Conservation (phyloP, 2,797 vertebrate species). For the Psittacula derbiana region DNA sequence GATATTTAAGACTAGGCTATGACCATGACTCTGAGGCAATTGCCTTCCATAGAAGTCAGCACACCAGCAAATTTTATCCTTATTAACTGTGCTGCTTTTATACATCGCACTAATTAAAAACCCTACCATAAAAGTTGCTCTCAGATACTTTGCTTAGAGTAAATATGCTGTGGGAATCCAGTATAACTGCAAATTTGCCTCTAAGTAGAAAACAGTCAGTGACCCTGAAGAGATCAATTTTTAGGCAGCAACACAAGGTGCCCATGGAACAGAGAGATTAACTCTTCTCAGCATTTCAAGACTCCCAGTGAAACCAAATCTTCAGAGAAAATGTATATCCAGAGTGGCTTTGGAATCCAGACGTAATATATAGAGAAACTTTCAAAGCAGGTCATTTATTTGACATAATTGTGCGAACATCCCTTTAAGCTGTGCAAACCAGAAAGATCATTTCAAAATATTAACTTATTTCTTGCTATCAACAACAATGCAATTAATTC, state of each 20-base stretch:
- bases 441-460: slow-evolving; percentile 71
- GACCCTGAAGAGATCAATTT: slow-evolving; percentile 61
- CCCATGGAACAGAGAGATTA: slow-evolving; percentile 30
- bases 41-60: slow-evolving; percentile 52
- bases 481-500: slow-evolving; percentile 78
- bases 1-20: slow-evolving; percentile 24
- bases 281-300: slow-evolving; percentile 42
- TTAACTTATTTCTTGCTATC: slow-evolving; percentile 73
- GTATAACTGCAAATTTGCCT: slow-evolving; percentile 39
- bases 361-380: slow-evolving; percentile 39
- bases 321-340: not conserved
- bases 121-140: slow-evolving; percentile 66
- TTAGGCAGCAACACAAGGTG: slow-evolving; percentile 53
- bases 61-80: slow-evolving; percentile 55
- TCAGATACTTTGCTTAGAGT: slow-evolving; percentile 64
- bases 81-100: slow-evolving; percentile 52
- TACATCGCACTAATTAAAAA: slow-evolving; percentile 70
- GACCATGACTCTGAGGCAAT: slow-evolving; percentile 35
- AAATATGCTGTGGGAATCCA: slow-evolving; percentile 54
- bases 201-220: slow-evolving; percentile 44
- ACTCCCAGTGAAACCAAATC: slow-evolving; percentile 19
- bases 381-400: slow-evolving; percentile 67
- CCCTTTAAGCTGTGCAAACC: slow-evolving; percentile 48
- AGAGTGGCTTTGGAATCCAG: slow-evolving; percentile 25
- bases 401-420: slow-evolving; percentile 61